Evolutionary conservation across 2,888 invertebrate species (phyloP), one percentile per base, ranked within the genome.

Genomic region (Baronia brevicornis): DNA sequence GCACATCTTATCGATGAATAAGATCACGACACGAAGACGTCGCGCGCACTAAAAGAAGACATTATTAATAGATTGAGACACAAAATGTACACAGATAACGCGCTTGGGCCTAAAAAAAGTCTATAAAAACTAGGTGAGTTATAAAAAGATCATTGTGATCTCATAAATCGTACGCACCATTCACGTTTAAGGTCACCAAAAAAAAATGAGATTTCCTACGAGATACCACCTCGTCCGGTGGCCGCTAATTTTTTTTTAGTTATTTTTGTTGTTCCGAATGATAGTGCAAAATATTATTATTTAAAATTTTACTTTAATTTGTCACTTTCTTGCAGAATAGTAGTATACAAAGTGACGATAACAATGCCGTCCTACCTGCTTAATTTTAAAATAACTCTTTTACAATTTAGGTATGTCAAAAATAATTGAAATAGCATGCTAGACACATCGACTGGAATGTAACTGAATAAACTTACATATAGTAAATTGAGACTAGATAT

Each of bases 41-140:
- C 65, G 57, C 60, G 57, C 59, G 61, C 58, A 55, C 65, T 70
- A 70, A 77, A 77, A 75, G 67, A 70, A 74, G 69, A 73, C 78
- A 65, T 79, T 77, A 78, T 78, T 79, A 82, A 79, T 80, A 77
- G 79, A 82, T 80, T 75, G 73, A 80, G 78, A 78, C 77, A 78
- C 77, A 75, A 74, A 78, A 69, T 74, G 56, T 70, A 71, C 59
- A 49, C 49, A 70, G 78, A 79, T 77, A 78, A 74, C 60, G 55
- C 54, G 41, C 39, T 44, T 54, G 49, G 40, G 43, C 39, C 38
- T 51, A 51, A 61, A 66, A 69, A 68, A 53, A 54, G 51, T 10
- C 15, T 28, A 34, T 47, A 44, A 58, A 71, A 65, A 57, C 39
- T 49, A 60, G 66, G 64, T 60, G 62, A 59, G 64, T 68, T 69